These are phyloP conservation scores for Catharus fuscescens DNA, from an alignment of 2,113 vertebrate species.

Conservation along the genomic window DNA sequence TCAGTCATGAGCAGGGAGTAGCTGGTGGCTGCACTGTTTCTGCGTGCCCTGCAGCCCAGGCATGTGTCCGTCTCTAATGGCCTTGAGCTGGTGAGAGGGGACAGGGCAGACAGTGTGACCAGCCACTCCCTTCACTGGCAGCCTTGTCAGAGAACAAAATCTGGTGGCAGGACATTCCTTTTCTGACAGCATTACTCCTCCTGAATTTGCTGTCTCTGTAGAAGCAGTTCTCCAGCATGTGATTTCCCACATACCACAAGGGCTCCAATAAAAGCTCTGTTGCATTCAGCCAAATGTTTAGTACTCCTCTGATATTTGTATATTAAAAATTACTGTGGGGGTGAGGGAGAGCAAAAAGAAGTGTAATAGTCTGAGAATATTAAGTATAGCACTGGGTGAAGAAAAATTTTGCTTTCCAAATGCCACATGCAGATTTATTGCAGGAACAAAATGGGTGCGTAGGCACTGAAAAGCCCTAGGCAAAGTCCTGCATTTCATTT, in stretches of 20 bases:
- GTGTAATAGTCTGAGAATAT: not conserved
- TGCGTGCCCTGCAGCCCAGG: not conserved
- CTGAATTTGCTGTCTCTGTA: not conserved
- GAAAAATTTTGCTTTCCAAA: not conserved
- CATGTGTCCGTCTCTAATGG: not conserved
- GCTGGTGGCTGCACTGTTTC: not conserved
- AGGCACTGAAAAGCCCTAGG: not conserved
- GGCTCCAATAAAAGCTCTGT: not conserved
- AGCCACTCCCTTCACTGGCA: rapidly evolving
- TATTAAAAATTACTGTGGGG: not conserved
- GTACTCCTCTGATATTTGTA: not conserved
- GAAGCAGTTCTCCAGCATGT: not conserved
- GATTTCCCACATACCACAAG: not conserved
- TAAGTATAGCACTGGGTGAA: not conserved
- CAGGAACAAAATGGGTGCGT: not conserved
- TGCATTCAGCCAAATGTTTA: not conserved
- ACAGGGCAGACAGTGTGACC: rapidly evolving
- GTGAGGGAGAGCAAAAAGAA: not conserved
- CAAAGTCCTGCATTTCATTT: not conserved
- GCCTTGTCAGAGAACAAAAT: not conserved
- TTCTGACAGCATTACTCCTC: conserved; percentile 1
- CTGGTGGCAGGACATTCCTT: not conserved
- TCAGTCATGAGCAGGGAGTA: not conserved
- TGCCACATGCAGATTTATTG: not conserved
- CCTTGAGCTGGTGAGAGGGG: not conserved